Percentiles rank a stretch among this genome's conserved stretches.
These are phyloP conservation scores for Huso huso DNA, from an alignment of 2,797 vertebrate genomes.

Conservation along the genomic window DNA sequence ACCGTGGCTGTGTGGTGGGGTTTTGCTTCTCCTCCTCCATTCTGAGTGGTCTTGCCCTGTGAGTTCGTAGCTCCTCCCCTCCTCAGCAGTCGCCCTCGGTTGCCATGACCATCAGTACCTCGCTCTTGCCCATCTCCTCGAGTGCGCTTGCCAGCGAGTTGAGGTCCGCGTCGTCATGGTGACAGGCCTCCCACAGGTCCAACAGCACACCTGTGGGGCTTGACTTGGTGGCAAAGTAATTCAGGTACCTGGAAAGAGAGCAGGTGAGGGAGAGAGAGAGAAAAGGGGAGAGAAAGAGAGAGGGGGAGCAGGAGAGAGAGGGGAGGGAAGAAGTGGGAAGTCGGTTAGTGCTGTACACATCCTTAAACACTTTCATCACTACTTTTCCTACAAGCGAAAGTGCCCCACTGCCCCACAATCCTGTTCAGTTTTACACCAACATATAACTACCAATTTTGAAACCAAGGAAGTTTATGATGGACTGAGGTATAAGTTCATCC, in stretches of 20 bases:
- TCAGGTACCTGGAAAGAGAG: constrained; percentile 75
- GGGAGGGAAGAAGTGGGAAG: too few species aligned
- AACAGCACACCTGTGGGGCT: constrained; percentile 96
- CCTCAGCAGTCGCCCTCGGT: constrained; percentile 91
- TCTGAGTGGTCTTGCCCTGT: constrained; percentile 21
- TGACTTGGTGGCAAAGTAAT: constrained; percentile 98
- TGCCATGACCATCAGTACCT: constrained; percentile 96
- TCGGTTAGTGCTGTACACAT: too few species aligned
- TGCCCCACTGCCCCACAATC: too few species aligned
- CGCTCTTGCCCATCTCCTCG: constrained; percentile 98
- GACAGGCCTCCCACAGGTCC: constrained; percentile 98
- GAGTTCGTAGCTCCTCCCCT: constrained; percentile 37
- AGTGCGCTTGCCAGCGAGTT: constrained; percentile 95
- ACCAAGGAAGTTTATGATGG: too few species aligned
- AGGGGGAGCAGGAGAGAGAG: background rate
- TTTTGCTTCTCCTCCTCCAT: constrained; percentile 23
- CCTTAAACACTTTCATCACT: too few species aligned
- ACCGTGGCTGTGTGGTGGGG: constrained; percentile 44
- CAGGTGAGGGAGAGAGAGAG: background rate
- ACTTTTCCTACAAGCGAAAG: too few species aligned
- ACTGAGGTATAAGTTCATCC: too few species aligned
- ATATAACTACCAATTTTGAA: too few species aligned
- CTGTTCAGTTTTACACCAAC: too few species aligned
- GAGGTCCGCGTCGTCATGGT: constrained; percentile 93
- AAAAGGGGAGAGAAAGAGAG: background rate